A percentile compares a stretch with the other conserved stretches of the same genome.
These are phyloP conservation scores for Nysson spinosus DNA, from an alignment of 2,888 invertebrate genomes.

Conservation along the genomic window DNA sequence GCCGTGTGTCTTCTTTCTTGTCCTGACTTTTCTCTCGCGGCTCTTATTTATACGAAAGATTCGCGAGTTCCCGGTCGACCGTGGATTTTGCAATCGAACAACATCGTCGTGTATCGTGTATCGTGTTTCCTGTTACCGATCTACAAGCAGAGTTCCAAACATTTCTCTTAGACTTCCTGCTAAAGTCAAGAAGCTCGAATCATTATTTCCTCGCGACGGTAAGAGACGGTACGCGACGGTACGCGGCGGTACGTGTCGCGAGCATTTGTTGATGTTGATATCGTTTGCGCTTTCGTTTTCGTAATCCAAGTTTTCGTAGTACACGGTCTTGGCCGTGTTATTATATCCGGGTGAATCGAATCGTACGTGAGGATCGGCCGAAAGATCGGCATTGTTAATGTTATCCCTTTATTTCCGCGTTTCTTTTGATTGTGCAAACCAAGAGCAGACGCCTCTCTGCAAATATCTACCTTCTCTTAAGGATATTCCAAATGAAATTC, in stretches of 20 bases:
- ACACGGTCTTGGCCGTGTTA: background rate
- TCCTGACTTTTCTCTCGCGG: background rate
- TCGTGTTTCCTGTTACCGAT: slow-evolving; percentile 28
- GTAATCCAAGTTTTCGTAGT: background rate
- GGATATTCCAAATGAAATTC: too few relatives aligned
- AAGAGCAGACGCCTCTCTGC: background rate
- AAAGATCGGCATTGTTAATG: background rate
- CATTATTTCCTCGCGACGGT: too few relatives aligned
- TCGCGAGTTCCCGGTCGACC: background rate
- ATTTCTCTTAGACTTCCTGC: slow-evolving; percentile 8
- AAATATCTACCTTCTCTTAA: too few relatives aligned
- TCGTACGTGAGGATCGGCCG: background rate
- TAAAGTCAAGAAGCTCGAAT: background rate
- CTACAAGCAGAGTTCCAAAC: too few relatives aligned
- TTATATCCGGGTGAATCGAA: background rate
- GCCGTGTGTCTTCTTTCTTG: slow-evolving; percentile 21
- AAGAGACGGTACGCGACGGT: too few relatives aligned
- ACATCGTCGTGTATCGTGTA: too few relatives aligned
- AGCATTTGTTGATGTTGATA: background rate
- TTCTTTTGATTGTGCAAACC: background rate
- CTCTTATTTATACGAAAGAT: slow-evolving; percentile 42
- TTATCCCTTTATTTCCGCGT: background rate
- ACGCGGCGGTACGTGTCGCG: background rate
- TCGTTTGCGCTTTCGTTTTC: background rate
- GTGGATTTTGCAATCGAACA: slow-evolving; percentile 12